Evolutionary conservation across 2,888 invertebrate genomes (phyloP), one percentile per base, ranked within the genome.

Genomic region (Caenorhabditis sp.): DNA sequence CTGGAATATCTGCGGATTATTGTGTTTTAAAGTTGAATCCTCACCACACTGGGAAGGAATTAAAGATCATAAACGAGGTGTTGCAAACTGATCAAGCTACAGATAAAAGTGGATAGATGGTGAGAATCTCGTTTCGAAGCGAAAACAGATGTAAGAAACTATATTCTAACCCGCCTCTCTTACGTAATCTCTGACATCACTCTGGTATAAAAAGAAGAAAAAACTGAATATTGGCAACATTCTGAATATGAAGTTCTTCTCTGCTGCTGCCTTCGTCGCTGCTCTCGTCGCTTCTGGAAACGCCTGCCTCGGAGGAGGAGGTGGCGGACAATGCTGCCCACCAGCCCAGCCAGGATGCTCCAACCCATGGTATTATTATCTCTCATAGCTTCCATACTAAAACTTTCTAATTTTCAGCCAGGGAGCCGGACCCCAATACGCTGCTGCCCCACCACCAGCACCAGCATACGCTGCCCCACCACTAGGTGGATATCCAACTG

Each of bases 301-400:
- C 51, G 81, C 75, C 10, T 81, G 81, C 38, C 22, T 81, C 56
- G 82, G 77, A 64, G 61, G 66, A 51, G 72, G 81, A n/a, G 76
- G 76, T 38, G 66, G 76, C 35, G 41, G 68, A 26, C 49, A 44
- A 44, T 77, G 82, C 77, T 82, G 82, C 47, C 49, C 77, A 31
- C 77, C 72, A 58, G 61, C 77, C 51, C 82, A 82, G 63, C 76
- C 82, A 54, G 56, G 59, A 56, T 77, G 76, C 35, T 49, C 51
- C 7, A 82, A 82, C 26, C 82, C 82, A 61, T 82, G 82, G 76
- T 69, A 68, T 14, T 7, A 31, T 31, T n/a, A n/a, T n/a, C n/a
- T n/a, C 16, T 31, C 16, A 0, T 24, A 1, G 7, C 7, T n/a
- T 58, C n/a, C 5, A 2, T n/a, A 35, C 38, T 22, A 41, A 41